Evolutionary conservation across 2,888 invertebrate genomes (phyloP), one percentile per base, ranked within the genome.

Genomic region (Drosophila tripunctata): DNA sequence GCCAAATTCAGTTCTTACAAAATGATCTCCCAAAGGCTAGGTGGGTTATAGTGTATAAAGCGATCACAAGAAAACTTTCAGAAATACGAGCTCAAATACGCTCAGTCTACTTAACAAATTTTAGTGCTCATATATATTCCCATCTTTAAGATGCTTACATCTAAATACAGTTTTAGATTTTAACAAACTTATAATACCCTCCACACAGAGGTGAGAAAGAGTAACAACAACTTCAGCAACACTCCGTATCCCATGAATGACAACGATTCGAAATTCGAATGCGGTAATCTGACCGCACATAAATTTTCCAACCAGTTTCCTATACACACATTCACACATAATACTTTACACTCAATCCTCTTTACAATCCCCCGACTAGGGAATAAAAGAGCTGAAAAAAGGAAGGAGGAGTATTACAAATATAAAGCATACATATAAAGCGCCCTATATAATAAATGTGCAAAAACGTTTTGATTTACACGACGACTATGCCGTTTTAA

Each of bases 221-320:
- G 19, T 12, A 12, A 1, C 0, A 21, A 43, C 6, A 55, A 41
- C 33, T 54, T 47, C 48, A 52, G 41, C 43, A 51, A 65, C 63
- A 62, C 61, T 15, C 17, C 24, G 12, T 27, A 44, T 31, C 33
- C 70, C 74, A 87, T 78, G 85, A 81, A 84, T 79, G 74, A 75
- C 85, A 79, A 72, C 66, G 61, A 64, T 68, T 67, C 73, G 74
- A 72, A 64, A 75, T 68, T 67, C 73, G 74, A 72, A 64, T 77
- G 77, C 75, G 75, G 84, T 83, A 81, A 87, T 87, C 88, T 86
- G 88, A 86, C 85, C 88, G 63, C 88, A 83, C 86, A 87, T 88
- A 85, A 87, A 87, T 87, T 81, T 66, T 57, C 54, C 73, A 14
- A 17, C 69, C 74, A 62, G 72, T 62, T 75, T 70, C 69, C 69